Base-by-base conservation (phyloP, 2,888 invertebrate species). In the Dolichopus griseipennis region DNA sequence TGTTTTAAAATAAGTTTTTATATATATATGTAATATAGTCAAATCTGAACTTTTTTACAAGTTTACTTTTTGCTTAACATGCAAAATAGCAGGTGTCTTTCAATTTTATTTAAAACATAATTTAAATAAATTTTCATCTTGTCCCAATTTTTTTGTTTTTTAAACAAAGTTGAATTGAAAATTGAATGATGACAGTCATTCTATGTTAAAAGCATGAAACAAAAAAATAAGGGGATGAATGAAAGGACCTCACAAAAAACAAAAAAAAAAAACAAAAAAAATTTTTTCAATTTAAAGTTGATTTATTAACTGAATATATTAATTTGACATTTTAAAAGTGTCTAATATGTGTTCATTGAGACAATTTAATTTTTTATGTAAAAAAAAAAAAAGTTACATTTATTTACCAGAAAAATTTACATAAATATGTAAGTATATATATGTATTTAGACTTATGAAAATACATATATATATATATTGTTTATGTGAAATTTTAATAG, bases 221-320 rank as follows among this genome's bases (percentile, higher is more conserved):
- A 37, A 12, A 41, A 41, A 41, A 41, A 41, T 41, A 41, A 41
- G 8, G 41, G 8, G 18, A 18, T 2, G 37, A 10, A 52, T 15
- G 18, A 52, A 41, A 52, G 8, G 12, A 37, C 37, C 37, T 37
- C 10, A 52, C n/a, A 52, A 52, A 52, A 41, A 7, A 52, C n/a
- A 12, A 18, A 52, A 52, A 52, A 12, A 52, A 52, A 52, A 52
- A 43, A 43, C 12, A 12, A 43, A 15, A 43, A 43, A 18, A 15
- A 18, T 6, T 18, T 52, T n/a, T 52, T 18, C 15, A 52, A 52
- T 52, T 52, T 52, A 18, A 9, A 52, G 52, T 52, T 52, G 52
- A 52, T 52, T 52, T 52, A 52, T 52, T 52, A 12, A 52, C 52
- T 52, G 52, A 15, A 52, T 52, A 52, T 52, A 52, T 52, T 52